Percentiles rank a stretch among this genome's conserved stretches.
These are phyloP conservation scores for Apteryx owenii DNA, from an alignment of 2,113 vertebrate genomes.

Conservation along the genomic window DNA sequence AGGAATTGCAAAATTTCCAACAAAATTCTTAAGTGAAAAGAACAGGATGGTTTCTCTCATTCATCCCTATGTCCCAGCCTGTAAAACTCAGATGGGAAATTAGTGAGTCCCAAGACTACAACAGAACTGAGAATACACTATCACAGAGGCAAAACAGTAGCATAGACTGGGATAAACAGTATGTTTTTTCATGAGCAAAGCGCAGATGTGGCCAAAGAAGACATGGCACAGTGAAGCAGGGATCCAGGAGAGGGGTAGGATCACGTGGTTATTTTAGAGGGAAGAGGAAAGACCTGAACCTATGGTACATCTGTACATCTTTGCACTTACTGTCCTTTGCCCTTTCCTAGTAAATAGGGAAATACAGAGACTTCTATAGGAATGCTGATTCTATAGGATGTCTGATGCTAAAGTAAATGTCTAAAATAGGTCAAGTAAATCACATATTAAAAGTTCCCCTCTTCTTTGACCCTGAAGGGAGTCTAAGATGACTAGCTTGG, in stretches of 20 bases:
- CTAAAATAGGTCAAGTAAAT: neutral
- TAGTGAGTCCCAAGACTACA: neutral
- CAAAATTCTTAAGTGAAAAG: neutral
- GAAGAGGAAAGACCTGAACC: neutral
- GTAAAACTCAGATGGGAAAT: neutral
- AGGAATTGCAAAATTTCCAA: neutral
- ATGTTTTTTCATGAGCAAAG: neutral
- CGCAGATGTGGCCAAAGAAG: neutral
- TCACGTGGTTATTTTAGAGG: neutral
- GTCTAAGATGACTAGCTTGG: neutral
- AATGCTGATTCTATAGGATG: neutral
- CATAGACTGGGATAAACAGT: neutral
- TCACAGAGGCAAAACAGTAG: neutral
- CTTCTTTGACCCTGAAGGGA: neutral
- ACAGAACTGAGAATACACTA: neutral
- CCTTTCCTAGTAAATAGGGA: neutral
- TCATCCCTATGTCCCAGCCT: accelerated
- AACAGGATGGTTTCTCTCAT: neutral
- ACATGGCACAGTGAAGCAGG: neutral
- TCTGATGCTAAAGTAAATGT: neutral
- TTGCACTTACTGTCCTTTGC: neutral
- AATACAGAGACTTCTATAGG: neutral
- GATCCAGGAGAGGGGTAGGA: neutral
- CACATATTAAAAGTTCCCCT: neutral
- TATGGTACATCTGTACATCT: neutral